Conservation (phyloP, 1,140 invertebrate species). For the Carposina sasakii region DNA sequence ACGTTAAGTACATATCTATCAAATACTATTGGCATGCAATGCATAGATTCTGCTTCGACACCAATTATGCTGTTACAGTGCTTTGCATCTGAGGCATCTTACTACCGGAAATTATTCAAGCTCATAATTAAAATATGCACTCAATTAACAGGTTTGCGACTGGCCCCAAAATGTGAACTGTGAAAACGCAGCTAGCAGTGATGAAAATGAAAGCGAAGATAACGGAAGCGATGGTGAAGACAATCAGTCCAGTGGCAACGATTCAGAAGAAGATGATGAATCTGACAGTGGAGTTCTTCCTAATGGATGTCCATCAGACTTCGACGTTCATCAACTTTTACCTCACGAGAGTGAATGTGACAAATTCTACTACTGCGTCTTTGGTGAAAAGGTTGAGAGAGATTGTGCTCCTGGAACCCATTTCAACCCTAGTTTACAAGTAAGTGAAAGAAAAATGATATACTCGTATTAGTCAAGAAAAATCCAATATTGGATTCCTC, state of each 20-base stretch:
- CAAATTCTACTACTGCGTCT: conserved; percentile 22
- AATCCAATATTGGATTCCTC: too few relatives aligned
- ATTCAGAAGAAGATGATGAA: background rate
- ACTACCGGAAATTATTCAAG: too few relatives aligned
- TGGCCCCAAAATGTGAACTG: conserved; percentile 25
- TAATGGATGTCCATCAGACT: conserved; percentile 19
- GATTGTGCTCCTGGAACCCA: conserved; percentile 8
- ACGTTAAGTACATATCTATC: background rate
- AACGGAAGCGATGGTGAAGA: background rate
- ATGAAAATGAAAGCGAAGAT: background rate
- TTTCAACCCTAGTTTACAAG: conserved; percentile 12
- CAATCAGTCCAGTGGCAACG: background rate
- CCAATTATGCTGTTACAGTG: too few relatives aligned
- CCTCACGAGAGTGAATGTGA: conserved; percentile 13
- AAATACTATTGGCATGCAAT: too few relatives aligned
- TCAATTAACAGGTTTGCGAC: conserved; percentile 27
- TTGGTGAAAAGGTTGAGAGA: conserved; percentile 12
- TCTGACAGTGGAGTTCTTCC: conserved; percentile 6
- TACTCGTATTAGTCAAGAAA: too few relatives aligned
- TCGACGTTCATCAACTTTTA: conserved; percentile 8
- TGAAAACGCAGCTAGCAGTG: conserved; percentile 2
- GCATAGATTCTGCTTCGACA: too few relatives aligned
- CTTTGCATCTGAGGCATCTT: too few relatives aligned
- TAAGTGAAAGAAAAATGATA: too few relatives aligned
- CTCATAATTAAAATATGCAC: background rate